Evolutionary conservation across 2,113 vertebrate genomes (phyloP).

Genomic region (Benitochromis conjunctus): DNA sequence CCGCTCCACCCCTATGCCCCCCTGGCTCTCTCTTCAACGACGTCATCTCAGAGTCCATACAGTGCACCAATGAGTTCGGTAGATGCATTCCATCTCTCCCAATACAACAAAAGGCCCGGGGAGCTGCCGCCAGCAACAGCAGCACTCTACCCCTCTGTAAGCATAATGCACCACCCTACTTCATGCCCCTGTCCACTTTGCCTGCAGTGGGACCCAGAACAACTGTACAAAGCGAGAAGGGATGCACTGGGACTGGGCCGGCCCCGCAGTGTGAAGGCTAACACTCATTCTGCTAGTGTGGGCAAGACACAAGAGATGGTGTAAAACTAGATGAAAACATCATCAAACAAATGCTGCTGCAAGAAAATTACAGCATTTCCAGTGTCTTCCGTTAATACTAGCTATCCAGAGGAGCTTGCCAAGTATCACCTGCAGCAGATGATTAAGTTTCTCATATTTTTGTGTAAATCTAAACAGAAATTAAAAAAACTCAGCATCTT

Average conservation of each 20-base stretch:
- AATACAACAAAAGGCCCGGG: slow-evolving; percentile 46
- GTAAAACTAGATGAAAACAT: not conserved
- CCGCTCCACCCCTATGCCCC: slow-evolving; percentile 61
- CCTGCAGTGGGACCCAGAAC: slow-evolving; percentile 63
- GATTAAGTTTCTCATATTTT: not conserved
- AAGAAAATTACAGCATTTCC: not conserved
- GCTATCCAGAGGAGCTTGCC: not conserved
- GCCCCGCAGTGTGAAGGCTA: slow-evolving; percentile 23
- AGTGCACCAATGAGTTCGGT: slow-evolving; percentile 37
- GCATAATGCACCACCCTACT: slow-evolving; percentile 48
- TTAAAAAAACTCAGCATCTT: not conserved
- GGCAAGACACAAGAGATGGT: slow-evolving; percentile 51
- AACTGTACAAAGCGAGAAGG: slow-evolving; percentile 49
- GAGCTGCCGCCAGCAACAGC: slow-evolving; percentile 22
- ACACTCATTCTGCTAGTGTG: slow-evolving; percentile 5
- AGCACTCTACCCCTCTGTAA: slow-evolving; percentile 30
- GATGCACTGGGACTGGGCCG: slow-evolving; percentile 30
- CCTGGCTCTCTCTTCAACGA: slow-evolving; percentile 23
- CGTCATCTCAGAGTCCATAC: slow-evolving; percentile 41
- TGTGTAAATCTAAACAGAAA: not conserved
- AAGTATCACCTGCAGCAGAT: not conserved
- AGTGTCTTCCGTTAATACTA: not conserved
- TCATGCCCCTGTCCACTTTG: slow-evolving; percentile 67
- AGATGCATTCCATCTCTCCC: slow-evolving; percentile 50
- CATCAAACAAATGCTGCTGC: not conserved